Conservation (phyloP, 1,140 invertebrate genomes). For the Drosophila ironensis region DNA sequence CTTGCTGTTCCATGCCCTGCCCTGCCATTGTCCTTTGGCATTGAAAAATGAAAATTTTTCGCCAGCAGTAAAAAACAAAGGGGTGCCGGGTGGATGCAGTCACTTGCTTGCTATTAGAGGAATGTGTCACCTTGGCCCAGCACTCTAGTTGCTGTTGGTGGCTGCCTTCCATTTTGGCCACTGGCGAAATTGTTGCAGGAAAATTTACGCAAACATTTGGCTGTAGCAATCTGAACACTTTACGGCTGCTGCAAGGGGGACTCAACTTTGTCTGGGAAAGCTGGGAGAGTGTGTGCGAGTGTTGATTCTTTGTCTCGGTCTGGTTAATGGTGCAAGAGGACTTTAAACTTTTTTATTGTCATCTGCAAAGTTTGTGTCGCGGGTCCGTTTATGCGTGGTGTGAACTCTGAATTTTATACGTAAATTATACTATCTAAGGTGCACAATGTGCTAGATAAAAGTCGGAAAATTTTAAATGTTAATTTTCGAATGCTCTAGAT, state of each 20-base stretch:
- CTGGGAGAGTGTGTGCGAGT: not conserved
- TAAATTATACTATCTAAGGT: conserved; percentile 15
- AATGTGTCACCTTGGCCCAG: conserved; percentile 37
- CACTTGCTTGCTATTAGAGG: conserved; percentile 25
- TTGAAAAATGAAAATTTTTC: conserved; percentile 39
- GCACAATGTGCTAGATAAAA: conserved; percentile 3
- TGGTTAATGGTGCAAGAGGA: conserved; percentile 46
- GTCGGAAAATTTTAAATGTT: not conserved
- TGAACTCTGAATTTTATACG: conserved; percentile 22
- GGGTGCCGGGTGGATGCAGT: conserved; percentile 14
- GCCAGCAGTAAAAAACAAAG: conserved; percentile 18
- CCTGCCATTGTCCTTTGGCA: conserved; percentile 30
- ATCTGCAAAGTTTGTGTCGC: conserved; percentile 24
- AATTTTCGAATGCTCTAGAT: not conserved
- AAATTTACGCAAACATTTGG: conserved; percentile 57
- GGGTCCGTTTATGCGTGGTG: conserved; percentile 22
- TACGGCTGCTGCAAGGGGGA: conserved; percentile 17
- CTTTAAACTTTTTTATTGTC: conserved; percentile 58
- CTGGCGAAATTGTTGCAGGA: conserved; percentile 53
- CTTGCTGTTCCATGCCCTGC: too few relatives aligned
- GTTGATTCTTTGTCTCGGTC: conserved; percentile 24
- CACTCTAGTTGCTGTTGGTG: not conserved
- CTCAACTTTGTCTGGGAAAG: conserved; percentile 28
- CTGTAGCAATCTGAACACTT: conserved; percentile 31
- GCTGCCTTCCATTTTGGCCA: conserved; percentile 15